phyloP scores from a whole-genome alignment of 64 coral and sea anemone species.

The Porites australiensis region DNA sequence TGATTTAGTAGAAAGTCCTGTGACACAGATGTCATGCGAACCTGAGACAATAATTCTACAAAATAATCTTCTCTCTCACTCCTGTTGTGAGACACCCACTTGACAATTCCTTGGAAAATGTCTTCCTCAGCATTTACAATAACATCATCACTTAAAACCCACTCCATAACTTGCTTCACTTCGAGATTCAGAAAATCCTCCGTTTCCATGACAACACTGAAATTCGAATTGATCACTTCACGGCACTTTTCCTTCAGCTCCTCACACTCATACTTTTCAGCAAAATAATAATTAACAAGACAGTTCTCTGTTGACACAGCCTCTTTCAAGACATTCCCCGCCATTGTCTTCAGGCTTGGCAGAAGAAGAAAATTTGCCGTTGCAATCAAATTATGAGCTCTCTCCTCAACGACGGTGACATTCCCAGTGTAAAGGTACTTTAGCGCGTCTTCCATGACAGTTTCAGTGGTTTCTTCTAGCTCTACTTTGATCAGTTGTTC shows the following conservation, averaged over 20 bases:
- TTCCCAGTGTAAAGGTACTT: conserved; percentile 65
- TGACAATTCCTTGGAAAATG: conserved; percentile 55
- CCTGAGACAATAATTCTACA: conserved; percentile 52
- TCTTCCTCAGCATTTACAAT: conserved; percentile 59
- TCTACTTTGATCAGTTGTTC: conserved; percentile 40
- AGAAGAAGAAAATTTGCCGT: conserved; percentile 73
- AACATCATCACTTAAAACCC: conserved; percentile 67
- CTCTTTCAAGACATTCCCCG: conserved; percentile 40
- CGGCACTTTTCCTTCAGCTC: conserved; percentile 21
- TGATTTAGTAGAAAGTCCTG: conserved; percentile 43
- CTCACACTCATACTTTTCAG: conserved; percentile 62
- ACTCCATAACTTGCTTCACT: conserved; percentile 30
- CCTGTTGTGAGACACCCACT: conserved; percentile 55
- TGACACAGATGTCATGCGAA: conserved; percentile 48
- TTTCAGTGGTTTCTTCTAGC: conserved; percentile 29
- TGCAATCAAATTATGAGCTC: conserved; percentile 53
- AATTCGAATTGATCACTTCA: conserved; percentile 58
- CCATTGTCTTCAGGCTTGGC: conserved; percentile 57
- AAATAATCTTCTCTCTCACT: conserved; percentile 59
- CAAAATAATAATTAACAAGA: conserved; percentile 53
- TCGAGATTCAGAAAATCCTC: conserved; percentile 68
- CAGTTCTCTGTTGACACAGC: conserved; percentile 44
- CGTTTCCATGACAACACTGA: conserved; percentile 42
- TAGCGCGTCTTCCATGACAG: conserved; percentile 36
- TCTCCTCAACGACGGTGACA: conserved; percentile 32